A percentile compares a stretch with the other conserved stretches of the same genome.
Conservation (phyloP, 2,797 vertebrate genomes). For the Channa striata region DNA sequence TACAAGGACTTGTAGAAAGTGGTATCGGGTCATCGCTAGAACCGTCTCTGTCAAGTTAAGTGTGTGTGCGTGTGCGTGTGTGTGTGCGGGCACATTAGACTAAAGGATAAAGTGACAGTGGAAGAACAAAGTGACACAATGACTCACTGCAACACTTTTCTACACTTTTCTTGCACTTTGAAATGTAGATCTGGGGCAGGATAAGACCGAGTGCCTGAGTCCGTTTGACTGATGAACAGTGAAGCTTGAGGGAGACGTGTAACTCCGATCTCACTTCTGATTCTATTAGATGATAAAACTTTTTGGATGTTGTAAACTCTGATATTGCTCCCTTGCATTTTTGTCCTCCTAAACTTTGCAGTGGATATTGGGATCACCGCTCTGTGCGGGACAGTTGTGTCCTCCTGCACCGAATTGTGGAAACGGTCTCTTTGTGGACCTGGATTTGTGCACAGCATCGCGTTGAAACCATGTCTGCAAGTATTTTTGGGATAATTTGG, state of each 20-base stretch:
- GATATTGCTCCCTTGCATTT: too few species aligned
- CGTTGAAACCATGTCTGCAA: too few species aligned
- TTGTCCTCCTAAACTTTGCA: neutral
- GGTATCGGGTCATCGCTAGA: too few species aligned
- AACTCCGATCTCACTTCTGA: slow-evolving; percentile 30
- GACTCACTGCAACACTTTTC: neutral
- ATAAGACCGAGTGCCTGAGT: slow-evolving; percentile 11
- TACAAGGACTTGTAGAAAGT: too few species aligned
- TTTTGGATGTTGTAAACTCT: too few species aligned
- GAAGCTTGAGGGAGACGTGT: slow-evolving; percentile 2
- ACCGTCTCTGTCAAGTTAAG: too few species aligned
- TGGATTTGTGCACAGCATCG: neutral
- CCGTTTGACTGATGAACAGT: slow-evolving; percentile 13
- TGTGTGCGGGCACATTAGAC: slow-evolving; percentile 17
- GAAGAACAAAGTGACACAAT: slow-evolving; percentile 7
- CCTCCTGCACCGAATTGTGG: neutral
- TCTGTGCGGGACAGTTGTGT: neutral
- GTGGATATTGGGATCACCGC: too few species aligned
- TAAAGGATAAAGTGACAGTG: slow-evolving; percentile 24
- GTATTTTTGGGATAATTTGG: too few species aligned
- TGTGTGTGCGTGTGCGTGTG: too few species aligned
- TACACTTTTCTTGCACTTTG: neutral
- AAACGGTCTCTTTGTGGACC: neutral
- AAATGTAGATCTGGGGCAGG: slow-evolving; percentile 11
- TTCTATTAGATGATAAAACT: neutral